Conservation (phyloP, 2,888 invertebrate species). For the Caenorhabditis wallacei region DNA sequence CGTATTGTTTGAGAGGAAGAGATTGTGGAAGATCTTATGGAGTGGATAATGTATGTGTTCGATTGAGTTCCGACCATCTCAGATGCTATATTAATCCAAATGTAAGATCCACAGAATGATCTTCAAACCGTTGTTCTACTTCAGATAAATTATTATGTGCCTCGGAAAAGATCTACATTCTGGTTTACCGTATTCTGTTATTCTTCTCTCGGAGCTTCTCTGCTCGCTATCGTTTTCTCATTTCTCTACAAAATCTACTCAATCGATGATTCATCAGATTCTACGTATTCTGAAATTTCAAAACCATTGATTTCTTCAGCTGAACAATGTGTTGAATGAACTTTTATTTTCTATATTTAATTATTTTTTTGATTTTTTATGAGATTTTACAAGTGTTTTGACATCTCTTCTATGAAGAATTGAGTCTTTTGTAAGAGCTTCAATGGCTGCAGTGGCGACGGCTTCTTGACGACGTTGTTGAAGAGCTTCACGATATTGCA, state of each 20-base stretch:
- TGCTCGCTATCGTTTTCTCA: conserved; percentile 25
- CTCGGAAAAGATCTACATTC: conserved; percentile 1
- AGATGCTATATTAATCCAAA: conserved; percentile 33
- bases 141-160: conserved; percentile 18
- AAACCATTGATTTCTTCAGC: conserved; percentile 11
- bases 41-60: conserved; percentile 37
- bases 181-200: conserved; percentile 10
- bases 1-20: conserved; percentile 13
- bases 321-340: conserved; percentile 1
- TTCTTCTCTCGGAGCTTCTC: conserved; percentile 16
- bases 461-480: conserved; percentile 82
- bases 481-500: conserved; percentile 83
- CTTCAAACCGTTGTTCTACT: not conserved
- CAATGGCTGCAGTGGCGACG: conserved; percentile 83
- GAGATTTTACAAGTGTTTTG: conserved; percentile 79
- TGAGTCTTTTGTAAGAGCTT: conserved; percentile 83
- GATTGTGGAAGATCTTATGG: conserved; percentile 32
- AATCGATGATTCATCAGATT: not conserved
- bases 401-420: conserved; percentile 83
- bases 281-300: not conserved
- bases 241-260: conserved; percentile 10
- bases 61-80: not conserved
- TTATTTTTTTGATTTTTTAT: conserved; percentile 75
- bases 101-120: not conserved
- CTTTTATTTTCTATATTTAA: not conserved